These are phyloP conservation scores for Lobophora halterata DNA, from an alignment of 2,888 invertebrate species.

Conservation along the genomic window DNA sequence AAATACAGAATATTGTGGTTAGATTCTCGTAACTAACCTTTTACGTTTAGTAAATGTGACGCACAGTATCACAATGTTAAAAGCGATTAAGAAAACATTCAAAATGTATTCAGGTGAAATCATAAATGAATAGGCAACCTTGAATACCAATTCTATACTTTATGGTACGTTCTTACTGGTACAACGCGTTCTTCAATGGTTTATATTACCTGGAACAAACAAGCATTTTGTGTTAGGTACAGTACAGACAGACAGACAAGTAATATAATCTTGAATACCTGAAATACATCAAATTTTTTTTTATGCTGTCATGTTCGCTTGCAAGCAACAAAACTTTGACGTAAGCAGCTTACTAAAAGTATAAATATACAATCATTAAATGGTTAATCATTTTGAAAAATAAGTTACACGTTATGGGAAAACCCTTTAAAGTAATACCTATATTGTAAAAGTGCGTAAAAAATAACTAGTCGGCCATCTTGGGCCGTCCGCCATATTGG, in stretches of 20 bases:
- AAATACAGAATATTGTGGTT: too few species aligned
- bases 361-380: too few species aligned
- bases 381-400: too few species aligned
- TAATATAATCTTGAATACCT: too few species aligned
- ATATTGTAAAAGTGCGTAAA: too few species aligned
- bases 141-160: conserved; percentile 28
- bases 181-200: conserved; percentile 29
- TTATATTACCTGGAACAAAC: conserved; percentile 64
- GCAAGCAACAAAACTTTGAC: background rate
- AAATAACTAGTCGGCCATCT: too few species aligned
- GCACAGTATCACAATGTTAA: conserved; percentile 23
- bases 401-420: too few species aligned
- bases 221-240: conserved; percentile 9
- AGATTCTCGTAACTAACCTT: background rate
- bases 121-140: conserved; percentile 44
- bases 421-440: too few species aligned
- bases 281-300: too few species aligned
- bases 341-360: too few species aligned
- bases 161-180: conserved; percentile 26
- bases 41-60: conserved; percentile 17
- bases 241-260: too few species aligned
- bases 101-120: conserved; percentile 53
- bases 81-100: conserved; percentile 27
- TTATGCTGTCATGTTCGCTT: background rate
- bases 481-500: too few species aligned